Evolutionary conservation across 1,140 invertebrate genomes (phyloP).

Genomic region (Chironomus tepperi): DNA sequence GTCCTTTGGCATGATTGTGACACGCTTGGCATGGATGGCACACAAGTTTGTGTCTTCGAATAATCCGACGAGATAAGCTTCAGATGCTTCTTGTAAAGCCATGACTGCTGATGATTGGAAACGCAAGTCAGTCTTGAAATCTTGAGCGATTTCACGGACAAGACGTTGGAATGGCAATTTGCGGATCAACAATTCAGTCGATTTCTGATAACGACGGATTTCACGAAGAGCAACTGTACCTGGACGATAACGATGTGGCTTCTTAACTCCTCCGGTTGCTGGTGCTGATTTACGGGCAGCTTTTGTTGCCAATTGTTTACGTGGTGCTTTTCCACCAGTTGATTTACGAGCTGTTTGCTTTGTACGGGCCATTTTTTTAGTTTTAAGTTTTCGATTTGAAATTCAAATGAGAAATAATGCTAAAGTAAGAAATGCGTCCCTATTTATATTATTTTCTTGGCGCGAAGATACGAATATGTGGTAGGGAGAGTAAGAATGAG

Average conservation of each 20-base stretch:
- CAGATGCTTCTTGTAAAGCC: conserved; percentile 77
- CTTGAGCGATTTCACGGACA: conserved; percentile 79
- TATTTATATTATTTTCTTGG: conserved; percentile 22
- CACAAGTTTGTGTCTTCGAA: conserved; percentile 93
- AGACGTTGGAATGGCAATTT: conserved; percentile 80
- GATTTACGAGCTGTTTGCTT: conserved; percentile 78
- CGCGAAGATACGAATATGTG: neutral
- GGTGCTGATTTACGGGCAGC: conserved; percentile 72
- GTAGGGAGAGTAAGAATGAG: neutral
- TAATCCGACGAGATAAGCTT: conserved; percentile 83
- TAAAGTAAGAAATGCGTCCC: conserved; percentile 15
- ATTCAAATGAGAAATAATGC: conserved; percentile 25
- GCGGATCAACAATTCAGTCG: conserved; percentile 75
- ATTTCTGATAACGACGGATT: conserved; percentile 69
- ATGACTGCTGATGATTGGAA: conserved; percentile 73
- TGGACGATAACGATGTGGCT: conserved; percentile 66
- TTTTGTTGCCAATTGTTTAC: conserved; percentile 74
- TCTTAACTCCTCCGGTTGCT: conserved; percentile 76
- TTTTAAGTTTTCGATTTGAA: conserved; percentile 16
- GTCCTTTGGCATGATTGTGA: conserved; percentile 95
- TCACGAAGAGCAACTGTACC: conserved; percentile 69
- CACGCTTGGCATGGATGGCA: conserved; percentile 88
- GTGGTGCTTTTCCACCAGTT: conserved; percentile 71
- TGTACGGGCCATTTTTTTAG: conserved; percentile 50
- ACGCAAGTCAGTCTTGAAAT: conserved; percentile 70